Evolutionary conservation across 2,113 vertebrate species (phyloP), one percentile per base, ranked within the genome.

Genomic region (Oryzias celebensis): DNA sequence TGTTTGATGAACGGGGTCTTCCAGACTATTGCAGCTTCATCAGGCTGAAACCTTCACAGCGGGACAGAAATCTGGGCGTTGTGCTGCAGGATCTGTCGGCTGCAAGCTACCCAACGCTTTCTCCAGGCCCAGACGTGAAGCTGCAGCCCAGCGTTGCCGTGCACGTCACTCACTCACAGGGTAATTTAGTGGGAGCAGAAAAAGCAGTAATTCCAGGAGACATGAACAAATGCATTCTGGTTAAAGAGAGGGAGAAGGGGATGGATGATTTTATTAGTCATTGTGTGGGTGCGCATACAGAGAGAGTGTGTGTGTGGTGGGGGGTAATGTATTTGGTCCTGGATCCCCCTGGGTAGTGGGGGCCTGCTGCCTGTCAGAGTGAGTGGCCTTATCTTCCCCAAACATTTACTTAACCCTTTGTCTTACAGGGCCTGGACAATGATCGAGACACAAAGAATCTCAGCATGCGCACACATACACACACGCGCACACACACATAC

Each of bases 401-500:
- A 92, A 94, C 79, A 90, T 94, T 93, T 92, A 91, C 92, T 94
- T 94, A 92, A 93, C 93, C 92, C 93, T 93, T 94, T 92, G 88
- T 93, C 93, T 93, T 90, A 87, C 87, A 87, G 93, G 73, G 73
- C 64, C 71, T 78, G 82, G 92, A 94, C 89, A 93, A 92, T 91
- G 79, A 90, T 81, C 78, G 74, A 70, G 54, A 57, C 84, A 80
- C 57, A n/a, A 74, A 61, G 87, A 90, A 90, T 81, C 90, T 83
- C 87, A 88, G 69, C 42, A 62, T 28, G 36, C 18, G 12, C 43
- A 4, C 52, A 60, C 71, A 66, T 66, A 58, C 65, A 62, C 78
- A 72, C 61, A 60, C 42, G 60, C 55, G 17, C 52, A 52, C 46
- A 22, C 52, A 62, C 61, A 46, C 73, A 63, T 58, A 75, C 77